Percentiles rank a stretch among this genome's conserved stretches.
These are phyloP conservation scores for Lepidurus apus DNA, from an alignment of 1,140 invertebrate genomes.

Conservation along the genomic window DNA sequence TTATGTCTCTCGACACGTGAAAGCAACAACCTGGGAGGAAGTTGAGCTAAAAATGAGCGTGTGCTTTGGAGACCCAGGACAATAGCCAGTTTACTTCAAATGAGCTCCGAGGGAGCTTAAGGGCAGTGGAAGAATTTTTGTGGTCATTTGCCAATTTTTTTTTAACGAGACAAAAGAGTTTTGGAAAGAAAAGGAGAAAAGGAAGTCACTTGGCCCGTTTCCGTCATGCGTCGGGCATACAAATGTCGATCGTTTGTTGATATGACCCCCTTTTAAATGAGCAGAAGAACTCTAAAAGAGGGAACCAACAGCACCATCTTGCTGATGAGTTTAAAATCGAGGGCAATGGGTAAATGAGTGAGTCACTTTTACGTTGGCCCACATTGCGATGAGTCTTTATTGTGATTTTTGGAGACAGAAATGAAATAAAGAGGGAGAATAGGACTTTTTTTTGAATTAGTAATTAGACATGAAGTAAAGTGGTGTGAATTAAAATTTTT, in stretches of 20 bases:
- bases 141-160: neutral
- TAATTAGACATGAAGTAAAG: too few species aligned
- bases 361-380: neutral
- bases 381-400: neutral
- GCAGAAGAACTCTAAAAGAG: neutral
- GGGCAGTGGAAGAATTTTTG: neutral
- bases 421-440: too few species aligned
- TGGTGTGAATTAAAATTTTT: conserved; percentile 2
- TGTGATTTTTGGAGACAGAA: too few species aligned
- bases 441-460: too few species aligned
- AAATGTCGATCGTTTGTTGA: conserved; percentile 16
- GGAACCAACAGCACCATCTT: neutral
- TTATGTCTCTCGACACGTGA: conserved; percentile 2
- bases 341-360: conserved; percentile 18
- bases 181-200: too few species aligned
- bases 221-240: neutral
- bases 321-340: neutral
- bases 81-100: neutral
- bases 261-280: neutral
- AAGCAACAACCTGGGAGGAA: neutral
- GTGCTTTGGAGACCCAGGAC: neutral
- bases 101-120: neutral
- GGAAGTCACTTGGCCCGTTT: neutral
- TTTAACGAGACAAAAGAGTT: neutral
- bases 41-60: neutral